Evolutionary conservation across 2,888 invertebrate genomes (phyloP), one percentile per base, ranked within the genome.

Genomic region (Euplagia quadripunctaria): DNA sequence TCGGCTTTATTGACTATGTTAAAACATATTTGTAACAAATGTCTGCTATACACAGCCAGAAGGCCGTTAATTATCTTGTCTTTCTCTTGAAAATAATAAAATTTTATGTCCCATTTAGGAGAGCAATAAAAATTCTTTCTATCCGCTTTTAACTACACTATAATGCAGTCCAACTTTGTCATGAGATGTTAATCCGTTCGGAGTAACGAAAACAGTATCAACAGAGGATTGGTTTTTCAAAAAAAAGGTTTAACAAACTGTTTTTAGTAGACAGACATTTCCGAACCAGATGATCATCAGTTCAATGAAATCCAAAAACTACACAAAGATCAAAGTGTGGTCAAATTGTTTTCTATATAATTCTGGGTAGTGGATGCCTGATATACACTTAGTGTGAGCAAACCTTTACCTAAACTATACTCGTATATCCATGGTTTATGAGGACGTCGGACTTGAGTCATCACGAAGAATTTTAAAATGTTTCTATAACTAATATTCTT

Each of bases 121-220:
- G 82, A 85, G 88, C 82, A 87, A 92, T 94, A 93, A 94, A 94
- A 93, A 93, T 92, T 94, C 92, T 90, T 93, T 87, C 89, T 78
- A 79, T 87, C 83, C 87, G 85, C 86, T 90, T 89, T 92, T 93
- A 91, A 92, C 90, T 90, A 87, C 89, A 85, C 88, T 89, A 90
- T 91, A 90, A 91, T 90, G 88, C 88, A 90, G 86, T 85, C 81
- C 85, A 84, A 86, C 82, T 85, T 86, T 82, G 82, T 86, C 87
- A 82, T 78, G 80, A 87, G 90, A 88, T 88, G 86, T 91, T 90
- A 90, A 92, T 91, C 88, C 88, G 82, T 91, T 90, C 82, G 83
- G 83, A 90, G 85, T 85, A 80, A 88, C 87, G 84, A 83, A 88
- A 88, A 86, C 79, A 85, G 78, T 82, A 87, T 91, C 89, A 91